Conservation (phyloP, 2,888 invertebrate genomes). For the Leucophenga maculata region DNA sequence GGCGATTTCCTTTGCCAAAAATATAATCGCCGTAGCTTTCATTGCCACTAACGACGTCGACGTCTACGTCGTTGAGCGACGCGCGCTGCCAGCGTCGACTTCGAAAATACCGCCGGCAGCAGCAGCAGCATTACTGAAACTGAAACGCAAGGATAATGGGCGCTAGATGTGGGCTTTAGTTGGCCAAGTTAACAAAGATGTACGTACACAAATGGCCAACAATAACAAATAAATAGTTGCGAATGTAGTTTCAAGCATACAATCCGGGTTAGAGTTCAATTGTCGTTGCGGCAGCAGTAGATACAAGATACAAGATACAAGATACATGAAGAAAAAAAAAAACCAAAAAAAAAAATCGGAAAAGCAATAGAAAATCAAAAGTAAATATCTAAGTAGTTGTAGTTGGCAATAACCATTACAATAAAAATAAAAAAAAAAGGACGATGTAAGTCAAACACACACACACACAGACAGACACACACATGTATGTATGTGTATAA, state of each 20-base stretch:
- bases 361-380: constrained; percentile 21
- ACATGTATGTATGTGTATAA: constrained; percentile 51
- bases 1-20: constrained; percentile 51
- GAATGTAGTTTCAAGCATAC: not conserved
- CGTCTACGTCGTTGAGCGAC: constrained; percentile 28
- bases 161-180: constrained; percentile 27
- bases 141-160: constrained; percentile 23
- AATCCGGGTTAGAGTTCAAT: constrained; percentile 2
- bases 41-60: constrained; percentile 35
- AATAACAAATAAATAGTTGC: constrained; percentile 9
- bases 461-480: constrained; percentile 5
- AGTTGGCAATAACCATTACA: constrained; percentile 17
- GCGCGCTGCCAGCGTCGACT: constrained; percentile 33
- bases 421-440: constrained; percentile 1
- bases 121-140: constrained; percentile 18
- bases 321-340: not conserved
- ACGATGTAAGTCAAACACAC: not conserved
- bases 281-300: not conserved
- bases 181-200: constrained; percentile 13
- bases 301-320: not conserved
- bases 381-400: constrained; percentile 23
- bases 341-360: constrained; percentile 1
- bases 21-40: constrained; percentile 58
- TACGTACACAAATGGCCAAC: not conserved
- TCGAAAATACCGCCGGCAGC: constrained; percentile 13